Percentiles rank a stretch among this genome's conserved stretches.
phyloP scores from a whole-genome alignment of 2,888 invertebrate species.

The Drosophila atroscutellata region DNA sequence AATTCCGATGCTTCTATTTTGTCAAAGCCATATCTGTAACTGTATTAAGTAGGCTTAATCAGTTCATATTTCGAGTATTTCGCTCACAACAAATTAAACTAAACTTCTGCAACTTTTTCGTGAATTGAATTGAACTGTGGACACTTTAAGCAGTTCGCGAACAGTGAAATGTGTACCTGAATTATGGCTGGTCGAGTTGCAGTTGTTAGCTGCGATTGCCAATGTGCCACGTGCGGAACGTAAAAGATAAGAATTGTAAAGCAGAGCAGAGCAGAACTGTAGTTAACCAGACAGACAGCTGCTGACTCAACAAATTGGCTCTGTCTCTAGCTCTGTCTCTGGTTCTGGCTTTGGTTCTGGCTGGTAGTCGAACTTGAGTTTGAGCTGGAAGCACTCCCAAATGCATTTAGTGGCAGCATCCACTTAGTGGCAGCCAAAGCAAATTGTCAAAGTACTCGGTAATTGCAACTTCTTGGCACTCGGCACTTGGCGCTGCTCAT shows the following conservation, averaged over 20 bases:
- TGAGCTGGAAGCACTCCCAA: conserved; percentile 16
- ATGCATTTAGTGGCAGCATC: conserved; percentile 41
- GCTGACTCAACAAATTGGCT: conserved; percentile 52
- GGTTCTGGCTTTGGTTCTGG: not conserved
- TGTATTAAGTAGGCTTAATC: not conserved
- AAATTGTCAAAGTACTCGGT: conserved; percentile 51
- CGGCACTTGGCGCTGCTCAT: conserved; percentile 3
- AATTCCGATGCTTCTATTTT: not conserved
- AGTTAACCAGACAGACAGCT: conserved; percentile 7
- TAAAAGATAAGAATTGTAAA: conserved; percentile 30
- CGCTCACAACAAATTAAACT: not conserved
- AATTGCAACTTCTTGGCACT: conserved; percentile 47
- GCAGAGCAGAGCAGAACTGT: not conserved
- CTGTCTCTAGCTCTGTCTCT: conserved; percentile 28
- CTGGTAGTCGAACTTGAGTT: conserved; percentile 3
- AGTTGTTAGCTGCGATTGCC: not conserved
- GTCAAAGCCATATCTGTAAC: not conserved
- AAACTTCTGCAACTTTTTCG: not conserved
- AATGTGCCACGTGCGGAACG: conserved; percentile 15
- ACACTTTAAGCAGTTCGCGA: not conserved
- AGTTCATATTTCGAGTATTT: not conserved
- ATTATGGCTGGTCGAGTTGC: not conserved
- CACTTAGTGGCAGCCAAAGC: conserved; percentile 36
- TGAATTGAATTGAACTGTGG: not conserved
- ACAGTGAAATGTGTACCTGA: not conserved